Percentiles rank a stretch among this genome's conserved stretches.
Conservation (phyloP, 2,888 invertebrate species). For the Anaspis maculata region DNA sequence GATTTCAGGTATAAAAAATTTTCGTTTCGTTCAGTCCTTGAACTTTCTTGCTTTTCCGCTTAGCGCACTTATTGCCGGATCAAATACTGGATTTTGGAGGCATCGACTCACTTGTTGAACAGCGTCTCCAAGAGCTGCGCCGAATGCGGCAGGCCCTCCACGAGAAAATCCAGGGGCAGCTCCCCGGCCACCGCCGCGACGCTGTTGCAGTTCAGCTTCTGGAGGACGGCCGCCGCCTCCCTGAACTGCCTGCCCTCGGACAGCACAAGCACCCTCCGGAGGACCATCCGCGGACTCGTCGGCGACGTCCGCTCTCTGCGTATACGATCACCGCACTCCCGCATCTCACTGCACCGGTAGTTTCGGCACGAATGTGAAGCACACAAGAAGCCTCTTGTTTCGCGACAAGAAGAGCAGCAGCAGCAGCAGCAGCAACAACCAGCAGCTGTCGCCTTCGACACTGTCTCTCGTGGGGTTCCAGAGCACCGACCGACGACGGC, state of each 20-base stretch:
- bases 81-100: not conserved
- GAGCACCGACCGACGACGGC: too few relatives aligned
- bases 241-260: constrained; percentile 83
- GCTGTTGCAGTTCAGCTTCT: constrained; percentile 70
- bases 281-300: constrained; percentile 58
- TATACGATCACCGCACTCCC: constrained; percentile 65
- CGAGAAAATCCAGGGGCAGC: constrained; percentile 75
- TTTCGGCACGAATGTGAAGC: constrained; percentile 22
- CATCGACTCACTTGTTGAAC: constrained; percentile 57
- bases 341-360: constrained; percentile 44
- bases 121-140: constrained; percentile 80
- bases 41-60: too few relatives aligned
- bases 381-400: too few relatives aligned
- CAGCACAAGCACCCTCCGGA: constrained; percentile 65
- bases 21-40: too few relatives aligned
- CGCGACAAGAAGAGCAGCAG: too few relatives aligned
- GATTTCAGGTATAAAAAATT: not conserved
- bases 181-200: constrained; percentile 68
- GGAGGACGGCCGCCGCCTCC: constrained; percentile 82
- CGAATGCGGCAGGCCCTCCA: constrained; percentile 85
- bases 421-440: too few relatives aligned
- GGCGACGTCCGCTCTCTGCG: constrained; percentile 54
- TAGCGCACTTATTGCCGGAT: not conserved
- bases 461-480: constrained; percentile 11
- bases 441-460: constrained; percentile 5